These are phyloP conservation scores for Liparis tanakae DNA, from an alignment of 2,797 vertebrate genomes.

Conservation along the genomic window DNA sequence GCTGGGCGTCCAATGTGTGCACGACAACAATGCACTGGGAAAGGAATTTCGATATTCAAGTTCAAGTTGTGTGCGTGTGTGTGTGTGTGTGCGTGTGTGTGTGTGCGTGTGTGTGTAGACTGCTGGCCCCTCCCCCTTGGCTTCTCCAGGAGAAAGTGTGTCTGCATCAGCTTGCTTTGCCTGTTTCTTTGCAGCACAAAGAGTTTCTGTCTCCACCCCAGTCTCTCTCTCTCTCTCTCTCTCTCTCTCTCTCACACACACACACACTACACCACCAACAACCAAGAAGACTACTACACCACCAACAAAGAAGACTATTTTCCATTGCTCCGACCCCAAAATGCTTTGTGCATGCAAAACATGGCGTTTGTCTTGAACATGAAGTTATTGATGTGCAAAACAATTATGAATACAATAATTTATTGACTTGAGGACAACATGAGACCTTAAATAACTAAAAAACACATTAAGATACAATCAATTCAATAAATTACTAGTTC, in stretches of 20 bases:
- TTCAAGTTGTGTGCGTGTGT: no score
- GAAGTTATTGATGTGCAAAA: neutral
- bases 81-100: no score
- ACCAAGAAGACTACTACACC: constrained; percentile 1
- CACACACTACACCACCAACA: neutral
- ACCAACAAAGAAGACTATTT: constrained; percentile 20
- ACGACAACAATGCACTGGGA: neutral
- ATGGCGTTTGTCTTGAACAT: constrained; percentile 38
- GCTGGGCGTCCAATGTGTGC: neutral
- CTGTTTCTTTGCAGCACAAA: constrained; percentile 43
- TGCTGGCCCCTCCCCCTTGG: neutral
- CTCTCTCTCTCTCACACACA: no score
- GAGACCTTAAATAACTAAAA: constrained; percentile 55
- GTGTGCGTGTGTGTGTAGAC: no score
- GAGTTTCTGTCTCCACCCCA: constrained; percentile 64
- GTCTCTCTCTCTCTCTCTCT: no score
- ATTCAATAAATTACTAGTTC: constrained; percentile 64
- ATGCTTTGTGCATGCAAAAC: constrained; percentile 40
- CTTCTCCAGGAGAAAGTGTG: constrained; percentile 9
- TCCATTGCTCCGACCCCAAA: constrained; percentile 28
- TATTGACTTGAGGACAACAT: constrained; percentile 66
- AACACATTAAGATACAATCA: constrained; percentile 44
- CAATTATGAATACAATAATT: constrained; percentile 65
- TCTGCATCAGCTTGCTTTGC: constrained; percentile 63
- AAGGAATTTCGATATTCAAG: neutral